Conservation (phyloP, 2,113 vertebrate species). For the Vidua chalybeata region DNA sequence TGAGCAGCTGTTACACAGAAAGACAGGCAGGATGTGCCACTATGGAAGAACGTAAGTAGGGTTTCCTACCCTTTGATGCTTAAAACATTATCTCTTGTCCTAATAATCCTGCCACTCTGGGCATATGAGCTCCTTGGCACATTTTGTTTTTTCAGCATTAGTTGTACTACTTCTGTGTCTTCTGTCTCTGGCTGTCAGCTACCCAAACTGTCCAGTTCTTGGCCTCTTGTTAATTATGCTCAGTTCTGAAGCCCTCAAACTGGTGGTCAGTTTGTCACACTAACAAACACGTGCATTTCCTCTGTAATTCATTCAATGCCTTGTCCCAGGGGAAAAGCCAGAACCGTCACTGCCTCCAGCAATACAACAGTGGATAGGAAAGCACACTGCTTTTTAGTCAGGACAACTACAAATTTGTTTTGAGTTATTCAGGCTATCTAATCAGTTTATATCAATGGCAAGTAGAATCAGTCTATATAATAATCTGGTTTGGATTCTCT, state of each 20-base stretch:
- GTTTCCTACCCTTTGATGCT: neutral
- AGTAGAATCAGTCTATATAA: neutral
- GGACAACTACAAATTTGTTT: neutral
- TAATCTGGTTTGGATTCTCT: neutral
- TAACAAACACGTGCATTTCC: neutral
- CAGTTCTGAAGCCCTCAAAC: neutral
- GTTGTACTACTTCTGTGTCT: neutral
- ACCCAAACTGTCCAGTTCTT: neutral
- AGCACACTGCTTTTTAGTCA: neutral
- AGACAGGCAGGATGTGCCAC: neutral
- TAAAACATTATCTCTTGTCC: neutral
- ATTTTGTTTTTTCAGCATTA: neutral
- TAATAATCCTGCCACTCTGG: neutral
- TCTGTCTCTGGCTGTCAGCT: neutral
- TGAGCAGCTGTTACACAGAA: neutral
- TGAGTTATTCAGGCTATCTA: neutral
- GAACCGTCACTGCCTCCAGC: neutral
- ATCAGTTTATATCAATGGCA: neutral
- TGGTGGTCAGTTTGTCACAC: neutral
- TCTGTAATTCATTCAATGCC: neutral
- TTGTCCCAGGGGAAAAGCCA: neutral
- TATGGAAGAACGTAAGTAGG: fast-evolving
- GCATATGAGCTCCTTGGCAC: neutral
- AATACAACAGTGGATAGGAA: neutral
- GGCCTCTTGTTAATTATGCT: neutral